phyloP scores from a whole-genome alignment of 1,140 invertebrate genomes.

The Ceratina australensis region DNA sequence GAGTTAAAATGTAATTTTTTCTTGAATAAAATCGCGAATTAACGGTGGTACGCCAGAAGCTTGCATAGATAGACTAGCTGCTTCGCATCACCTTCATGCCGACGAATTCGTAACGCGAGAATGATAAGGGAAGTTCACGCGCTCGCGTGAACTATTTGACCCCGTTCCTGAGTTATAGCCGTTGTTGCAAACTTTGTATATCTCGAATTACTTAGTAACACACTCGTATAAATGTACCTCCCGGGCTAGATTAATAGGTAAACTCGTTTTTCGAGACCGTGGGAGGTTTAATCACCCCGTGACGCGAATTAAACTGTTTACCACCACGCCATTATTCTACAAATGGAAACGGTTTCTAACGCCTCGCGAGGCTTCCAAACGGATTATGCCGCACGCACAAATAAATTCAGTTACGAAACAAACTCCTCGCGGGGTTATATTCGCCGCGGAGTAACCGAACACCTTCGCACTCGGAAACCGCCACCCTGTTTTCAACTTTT shows the following conservation, averaged over 20 bases:
- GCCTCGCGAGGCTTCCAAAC: background rate
- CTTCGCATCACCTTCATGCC: background rate
- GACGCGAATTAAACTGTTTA: background rate
- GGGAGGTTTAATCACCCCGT: background rate
- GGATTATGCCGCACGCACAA: background rate
- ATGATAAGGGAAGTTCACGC: background rate
- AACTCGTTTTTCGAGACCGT: slow-evolving; percentile 10
- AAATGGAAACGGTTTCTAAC: background rate
- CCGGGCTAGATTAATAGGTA: slow-evolving; percentile 4
- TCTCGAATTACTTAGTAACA: slow-evolving; percentile 15
- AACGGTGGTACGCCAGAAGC: too few species aligned
- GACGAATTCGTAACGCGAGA: background rate
- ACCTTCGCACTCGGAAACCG: background rate
- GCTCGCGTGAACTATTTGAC: background rate
- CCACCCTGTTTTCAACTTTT: background rate
- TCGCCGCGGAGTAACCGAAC: background rate
- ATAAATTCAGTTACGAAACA: background rate
- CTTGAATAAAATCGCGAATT: too few species aligned
- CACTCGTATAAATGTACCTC: slow-evolving; percentile 4
- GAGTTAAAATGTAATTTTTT: too few species aligned
- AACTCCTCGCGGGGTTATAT: background rate
- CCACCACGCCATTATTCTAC: background rate
- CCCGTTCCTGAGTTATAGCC: background rate
- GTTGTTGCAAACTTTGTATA: background rate
- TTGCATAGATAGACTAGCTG: too few species aligned